These are phyloP conservation scores for Microchirus variegatus DNA, from an alignment of 2,797 vertebrate genomes.

Conservation along the genomic window DNA sequence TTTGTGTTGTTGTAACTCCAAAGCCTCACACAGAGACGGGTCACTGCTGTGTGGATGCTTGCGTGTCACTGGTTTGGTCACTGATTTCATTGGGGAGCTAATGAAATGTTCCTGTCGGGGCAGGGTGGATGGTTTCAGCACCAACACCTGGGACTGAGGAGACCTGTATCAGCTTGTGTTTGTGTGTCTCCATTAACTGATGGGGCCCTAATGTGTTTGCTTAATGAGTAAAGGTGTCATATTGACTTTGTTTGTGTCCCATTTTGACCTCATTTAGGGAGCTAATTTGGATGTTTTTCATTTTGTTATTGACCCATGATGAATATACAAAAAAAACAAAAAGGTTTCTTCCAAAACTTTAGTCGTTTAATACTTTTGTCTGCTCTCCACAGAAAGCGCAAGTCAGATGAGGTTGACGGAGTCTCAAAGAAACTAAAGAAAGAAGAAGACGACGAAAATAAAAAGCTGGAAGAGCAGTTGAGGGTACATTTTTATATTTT, in stretches of 20 bases:
- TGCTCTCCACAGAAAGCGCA: slow-evolving; percentile 86
- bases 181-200: slow-evolving; percentile 41
- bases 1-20: slow-evolving; percentile 5
- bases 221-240: slow-evolving; percentile 61
- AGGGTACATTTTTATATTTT: slow-evolving; percentile 79
- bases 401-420: slow-evolving; percentile 84
- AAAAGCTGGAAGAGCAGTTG: slow-evolving; percentile 88
- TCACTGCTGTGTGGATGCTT: not conserved
- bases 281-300: slow-evolving; percentile 29
- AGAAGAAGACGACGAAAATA: slow-evolving; percentile 86
- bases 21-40: slow-evolving; percentile 2
- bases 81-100: slow-evolving; percentile 17
- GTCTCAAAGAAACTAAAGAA: slow-evolving; percentile 90
- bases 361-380: slow-evolving; percentile 9
- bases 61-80: slow-evolving; percentile 9
- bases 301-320: not conserved
- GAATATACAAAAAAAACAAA: not conserved
- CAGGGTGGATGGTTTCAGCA: slow-evolving; percentile 25
- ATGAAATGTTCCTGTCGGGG: slow-evolving; percentile 30
- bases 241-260: slow-evolving; percentile 48
- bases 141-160: slow-evolving; percentile 36
- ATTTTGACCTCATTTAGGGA: slow-evolving; percentile 46
- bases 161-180: slow-evolving; percentile 59
- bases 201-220: slow-evolving; percentile 54
- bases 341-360: slow-evolving; percentile 3